Conservation (phyloP, 2,113 vertebrate species). For the Strigops habroptila region DNA sequence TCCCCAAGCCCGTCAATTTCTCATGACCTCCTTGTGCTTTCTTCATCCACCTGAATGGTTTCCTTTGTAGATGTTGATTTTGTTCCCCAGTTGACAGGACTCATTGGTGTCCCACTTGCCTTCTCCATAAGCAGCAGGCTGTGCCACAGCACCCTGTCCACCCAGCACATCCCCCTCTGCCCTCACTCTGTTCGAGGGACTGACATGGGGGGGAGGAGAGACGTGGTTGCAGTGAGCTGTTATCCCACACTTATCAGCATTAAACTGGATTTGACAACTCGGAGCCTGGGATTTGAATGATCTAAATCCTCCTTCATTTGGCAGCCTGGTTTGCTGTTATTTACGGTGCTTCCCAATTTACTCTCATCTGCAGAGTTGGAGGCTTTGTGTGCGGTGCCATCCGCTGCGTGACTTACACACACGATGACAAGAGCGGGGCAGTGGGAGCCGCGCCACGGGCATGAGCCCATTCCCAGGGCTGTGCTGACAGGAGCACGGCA, state of each 20-base stretch:
- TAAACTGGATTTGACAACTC: constrained; percentile 70
- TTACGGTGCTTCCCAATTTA: constrained; percentile 59
- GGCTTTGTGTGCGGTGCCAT: constrained; percentile 37
- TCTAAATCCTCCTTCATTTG: constrained; percentile 68
- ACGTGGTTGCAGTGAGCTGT: constrained; percentile 44
- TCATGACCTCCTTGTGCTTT: neutral
- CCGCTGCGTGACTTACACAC: constrained; percentile 30
- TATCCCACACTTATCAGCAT: constrained; percentile 62
- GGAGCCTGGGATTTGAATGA: constrained; percentile 66
- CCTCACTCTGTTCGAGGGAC: neutral
- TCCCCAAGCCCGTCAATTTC: constrained; percentile 8
- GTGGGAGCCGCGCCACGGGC: neutral
- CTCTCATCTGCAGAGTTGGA: constrained; percentile 26
- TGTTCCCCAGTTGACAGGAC: constrained; percentile 8
- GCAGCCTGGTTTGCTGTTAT: constrained; percentile 62
- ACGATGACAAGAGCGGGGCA: neutral
- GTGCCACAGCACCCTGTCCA: neutral
- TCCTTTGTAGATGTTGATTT: neutral
- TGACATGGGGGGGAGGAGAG: neutral
- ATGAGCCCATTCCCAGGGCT: neutral
- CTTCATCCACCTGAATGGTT: neutral
- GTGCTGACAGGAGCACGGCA: neutral
- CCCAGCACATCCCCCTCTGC: neutral
- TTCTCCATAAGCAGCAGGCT: neutral
- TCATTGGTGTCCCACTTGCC: neutral